A percentile compares a stretch with the other conserved stretches of the same genome.
Evolutionary conservation across 2,888 invertebrate species (phyloP).

Genomic region (Deladenus siricidicola): DNA sequence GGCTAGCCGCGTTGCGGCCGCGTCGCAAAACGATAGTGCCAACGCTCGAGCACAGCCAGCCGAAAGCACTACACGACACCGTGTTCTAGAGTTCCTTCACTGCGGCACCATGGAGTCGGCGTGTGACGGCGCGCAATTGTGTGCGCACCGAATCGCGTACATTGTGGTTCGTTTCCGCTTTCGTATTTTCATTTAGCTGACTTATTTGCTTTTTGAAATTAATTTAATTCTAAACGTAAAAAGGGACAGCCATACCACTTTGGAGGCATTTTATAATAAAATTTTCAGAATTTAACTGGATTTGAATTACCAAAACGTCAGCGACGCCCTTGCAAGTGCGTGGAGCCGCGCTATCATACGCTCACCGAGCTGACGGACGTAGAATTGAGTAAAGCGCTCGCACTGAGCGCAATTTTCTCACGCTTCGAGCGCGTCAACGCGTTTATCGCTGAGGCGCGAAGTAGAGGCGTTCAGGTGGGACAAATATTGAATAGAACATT

Average conservation of each 20-base stretch:
- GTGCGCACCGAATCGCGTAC: slow-evolving; percentile 12
- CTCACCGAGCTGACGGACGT: neutral
- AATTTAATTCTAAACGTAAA: neutral
- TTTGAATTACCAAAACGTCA: neutral
- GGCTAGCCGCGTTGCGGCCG: neutral
- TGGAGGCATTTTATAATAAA: neutral
- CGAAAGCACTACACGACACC: too few species aligned
- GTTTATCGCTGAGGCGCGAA: slow-evolving; percentile 15
- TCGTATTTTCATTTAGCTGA: neutral
- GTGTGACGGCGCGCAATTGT: slow-evolving; percentile 10
- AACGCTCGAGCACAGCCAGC: too few species aligned
- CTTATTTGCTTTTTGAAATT: neutral
- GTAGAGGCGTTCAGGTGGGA: slow-evolving; percentile 5
- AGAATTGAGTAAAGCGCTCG: neutral
- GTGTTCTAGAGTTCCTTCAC: slow-evolving; percentile 8
- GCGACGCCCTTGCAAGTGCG: slow-evolving; percentile 2
- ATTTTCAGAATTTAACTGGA: slow-evolving; percentile 13
- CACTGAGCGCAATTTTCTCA: slow-evolving; percentile 2
- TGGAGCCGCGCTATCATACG: neutral
- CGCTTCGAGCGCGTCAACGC: slow-evolving; percentile 12
- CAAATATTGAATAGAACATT: neutral
- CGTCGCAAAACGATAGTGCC: too few species aligned
- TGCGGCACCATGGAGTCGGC: slow-evolving; percentile 14
- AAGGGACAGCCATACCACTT: neutral
- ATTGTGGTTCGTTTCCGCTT: slow-evolving; percentile 4